A percentile compares a stretch with the other conserved stretches of the same genome.
These are phyloP conservation scores for Agrenia bidenticulata DNA, from an alignment of 2,888 invertebrate genomes.

Conservation along the genomic window DNA sequence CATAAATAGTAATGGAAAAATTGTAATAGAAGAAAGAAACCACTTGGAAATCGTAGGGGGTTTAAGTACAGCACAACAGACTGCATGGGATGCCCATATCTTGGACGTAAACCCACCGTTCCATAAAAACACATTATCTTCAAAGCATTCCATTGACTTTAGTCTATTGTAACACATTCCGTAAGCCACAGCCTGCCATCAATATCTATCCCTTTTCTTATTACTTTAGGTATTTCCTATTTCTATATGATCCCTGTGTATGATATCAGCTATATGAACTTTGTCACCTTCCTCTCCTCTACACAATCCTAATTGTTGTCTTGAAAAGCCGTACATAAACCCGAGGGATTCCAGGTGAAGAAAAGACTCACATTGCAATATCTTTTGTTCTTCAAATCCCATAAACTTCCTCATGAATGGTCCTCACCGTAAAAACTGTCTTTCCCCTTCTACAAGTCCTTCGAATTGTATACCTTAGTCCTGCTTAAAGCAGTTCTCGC, in stretches of 20 bases:
- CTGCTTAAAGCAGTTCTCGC: not conserved
- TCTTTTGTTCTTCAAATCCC: slow-evolving; percentile 49
- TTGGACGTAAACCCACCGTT: slow-evolving; percentile 40
- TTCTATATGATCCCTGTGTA: too few species aligned
- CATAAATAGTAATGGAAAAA: slow-evolving; percentile 9
- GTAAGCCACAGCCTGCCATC: slow-evolving; percentile 42
- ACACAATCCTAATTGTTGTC: slow-evolving; percentile 42
- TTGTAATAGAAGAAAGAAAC: slow-evolving; percentile 6
- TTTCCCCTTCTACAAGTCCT: slow-evolving; percentile 16
- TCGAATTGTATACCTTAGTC: not conserved
- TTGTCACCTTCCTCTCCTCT: slow-evolving; percentile 25
- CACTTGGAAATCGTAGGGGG: slow-evolving; percentile 17
- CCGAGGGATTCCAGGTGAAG: slow-evolving; percentile 25
- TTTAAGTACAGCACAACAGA: slow-evolving; percentile 16
- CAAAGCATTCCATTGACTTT: slow-evolving; percentile 47
- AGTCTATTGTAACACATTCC: slow-evolving; percentile 44
- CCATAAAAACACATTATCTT: slow-evolving; percentile 50
- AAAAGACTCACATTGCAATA: slow-evolving; percentile 26
- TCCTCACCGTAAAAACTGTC: slow-evolving; percentile 31
- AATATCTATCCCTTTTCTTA: slow-evolving; percentile 35
- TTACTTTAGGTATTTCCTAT: not conserved
- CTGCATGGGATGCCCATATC: slow-evolving; percentile 6
- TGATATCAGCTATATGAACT: slow-evolving; percentile 5
- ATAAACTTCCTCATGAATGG: slow-evolving; percentile 47
- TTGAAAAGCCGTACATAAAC: slow-evolving; percentile 17